Conservation (phyloP, 2,888 invertebrate genomes). For the Drosophila quinaria region DNA sequence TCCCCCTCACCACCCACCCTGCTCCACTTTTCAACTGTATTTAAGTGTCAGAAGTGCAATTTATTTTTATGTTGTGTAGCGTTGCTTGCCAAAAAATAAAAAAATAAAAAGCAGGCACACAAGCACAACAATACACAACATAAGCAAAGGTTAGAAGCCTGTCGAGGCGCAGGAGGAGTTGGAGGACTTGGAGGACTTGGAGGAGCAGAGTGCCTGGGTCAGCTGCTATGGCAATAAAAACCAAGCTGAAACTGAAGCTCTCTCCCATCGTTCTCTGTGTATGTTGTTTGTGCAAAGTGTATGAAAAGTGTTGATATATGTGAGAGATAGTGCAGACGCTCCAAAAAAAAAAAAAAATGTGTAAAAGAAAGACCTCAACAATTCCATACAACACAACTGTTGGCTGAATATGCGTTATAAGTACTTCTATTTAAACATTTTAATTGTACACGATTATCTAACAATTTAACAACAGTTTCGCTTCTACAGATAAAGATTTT, state of each 20-base stretch:
- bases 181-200: neutral
- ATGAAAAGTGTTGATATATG: conserved; percentile 75
- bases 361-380: conserved; percentile 29
- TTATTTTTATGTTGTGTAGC: conserved; percentile 79
- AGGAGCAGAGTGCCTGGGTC: conserved; percentile 35
- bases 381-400: conserved; percentile 14
- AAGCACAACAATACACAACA: conserved; percentile 66
- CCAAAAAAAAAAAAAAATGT: neutral
- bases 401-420: conserved; percentile 24
- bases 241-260: conserved; percentile 51
- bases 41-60: conserved; percentile 82
- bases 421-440: conserved; percentile 40
- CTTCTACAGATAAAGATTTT: conserved; percentile 17
- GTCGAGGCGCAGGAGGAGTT: conserved; percentile 15
- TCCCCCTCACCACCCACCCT: neutral
- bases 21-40: conserved; percentile 64
- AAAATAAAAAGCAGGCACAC: conserved; percentile 37
- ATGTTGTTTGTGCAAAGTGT: conserved; percentile 36
- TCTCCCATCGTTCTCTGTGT: conserved; percentile 11
- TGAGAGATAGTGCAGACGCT: conserved; percentile 52
- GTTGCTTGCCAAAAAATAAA: conserved; percentile 57
- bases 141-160: conserved; percentile 60
- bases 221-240: conserved; percentile 75
- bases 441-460: conserved; percentile 58
- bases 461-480: conserved; percentile 48